These are phyloP conservation scores for Macrosiphum euphorbiae DNA, from an alignment of 2,888 invertebrate genomes.

Conservation along the genomic window DNA sequence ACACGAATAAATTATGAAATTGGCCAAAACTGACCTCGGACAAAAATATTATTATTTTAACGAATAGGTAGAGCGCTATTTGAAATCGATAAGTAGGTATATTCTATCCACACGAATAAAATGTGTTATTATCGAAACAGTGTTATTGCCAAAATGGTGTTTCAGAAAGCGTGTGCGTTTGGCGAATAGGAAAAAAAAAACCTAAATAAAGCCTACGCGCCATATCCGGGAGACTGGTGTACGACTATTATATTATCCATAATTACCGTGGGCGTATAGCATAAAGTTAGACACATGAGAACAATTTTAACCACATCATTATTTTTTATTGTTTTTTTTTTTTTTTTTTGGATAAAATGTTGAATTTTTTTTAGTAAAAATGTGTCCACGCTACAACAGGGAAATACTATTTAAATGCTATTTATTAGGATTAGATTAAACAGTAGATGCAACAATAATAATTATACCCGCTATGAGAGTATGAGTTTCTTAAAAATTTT, in stretches of 20 bases:
- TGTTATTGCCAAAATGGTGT: constrained; percentile 35
- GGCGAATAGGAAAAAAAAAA: constrained; percentile 34
- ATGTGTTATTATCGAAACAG: background rate
- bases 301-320: constrained; percentile 38
- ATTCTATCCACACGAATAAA: constrained; percentile 1
- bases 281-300: constrained; percentile 33
- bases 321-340: constrained; percentile 4
- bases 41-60: constrained; percentile 40
- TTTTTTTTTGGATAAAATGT: background rate
- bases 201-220: constrained; percentile 54
- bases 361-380: background rate
- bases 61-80: background rate
- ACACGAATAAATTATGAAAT: background rate
- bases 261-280: constrained; percentile 42
- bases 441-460: background rate
- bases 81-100: background rate
- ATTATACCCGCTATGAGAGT: background rate
- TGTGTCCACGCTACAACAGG: background rate
- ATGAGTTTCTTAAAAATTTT: background rate
- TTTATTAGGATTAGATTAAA: constrained; percentile 13
- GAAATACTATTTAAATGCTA: background rate
- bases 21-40: constrained; percentile 55
- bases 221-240: constrained; percentile 45
- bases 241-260: constrained; percentile 39
- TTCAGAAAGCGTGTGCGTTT: constrained; percentile 24